Evolutionary conservation across 2,888 invertebrate species (phyloP), one percentile per base, ranked within the genome.

Genomic region (Dione juno): DNA sequence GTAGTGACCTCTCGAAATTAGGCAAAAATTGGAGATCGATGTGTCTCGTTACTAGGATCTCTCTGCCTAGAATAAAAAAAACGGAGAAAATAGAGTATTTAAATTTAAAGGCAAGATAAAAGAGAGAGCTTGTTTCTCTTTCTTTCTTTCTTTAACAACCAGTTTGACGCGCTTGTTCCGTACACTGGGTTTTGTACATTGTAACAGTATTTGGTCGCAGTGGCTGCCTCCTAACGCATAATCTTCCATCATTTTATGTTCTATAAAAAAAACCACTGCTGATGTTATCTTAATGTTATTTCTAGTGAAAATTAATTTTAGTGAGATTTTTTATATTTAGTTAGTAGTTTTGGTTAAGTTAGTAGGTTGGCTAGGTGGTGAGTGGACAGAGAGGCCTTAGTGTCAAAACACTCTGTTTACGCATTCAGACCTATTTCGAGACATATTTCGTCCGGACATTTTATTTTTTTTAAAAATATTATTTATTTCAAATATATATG

Each of bases 181-280:
- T n/a, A 61, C 45, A 57, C 37, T 57, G 57, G n/a, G 61, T 61
- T 61, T 45, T n/a, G 16, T 45, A 35, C 59, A 28, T n/a, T 61
- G n/a, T 61, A 61, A 61, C 61, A 35, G 61, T 61, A 45, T 6
- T 16, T 14, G 43, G 61, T 61, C 35, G 61, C 61, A 35, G 61
- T 61, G 28, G 43, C 45, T 61, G 61, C 28, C 28, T 61, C 35
- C 28, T 16, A 35, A 45, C 61, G 45, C 61, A 61, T 45, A 61
- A 61, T 61, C 61, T 45, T 45, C 28, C 59, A 61, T 61, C 59
- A 21, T 61, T 61, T 61, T 57, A 11, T 57, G 37, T 57, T 57
- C 57, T 57, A 40, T 40, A 57, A 57, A 57, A 48, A 53, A 57
- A 37, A 57, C 54, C 37, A 57, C 57, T 16, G 57, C 16, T 16